Evolutionary conservation across 2,797 vertebrate genomes (phyloP).

Genomic region (Anas acuta): DNA sequence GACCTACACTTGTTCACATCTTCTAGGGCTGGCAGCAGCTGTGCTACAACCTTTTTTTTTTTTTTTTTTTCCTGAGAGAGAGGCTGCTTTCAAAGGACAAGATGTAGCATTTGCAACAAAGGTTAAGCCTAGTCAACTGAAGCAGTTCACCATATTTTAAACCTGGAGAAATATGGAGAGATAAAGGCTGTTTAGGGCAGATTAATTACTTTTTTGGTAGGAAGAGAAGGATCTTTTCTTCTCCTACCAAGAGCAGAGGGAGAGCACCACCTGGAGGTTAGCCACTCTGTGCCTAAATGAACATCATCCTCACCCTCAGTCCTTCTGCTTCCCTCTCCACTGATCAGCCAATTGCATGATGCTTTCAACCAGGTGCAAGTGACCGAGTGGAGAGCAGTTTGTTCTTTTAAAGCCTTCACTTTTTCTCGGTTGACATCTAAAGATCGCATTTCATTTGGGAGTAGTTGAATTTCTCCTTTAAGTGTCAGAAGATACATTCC

Average conservation of each 20-base stretch:
- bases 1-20: neutral
- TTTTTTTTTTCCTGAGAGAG: neutral
- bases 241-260: neutral
- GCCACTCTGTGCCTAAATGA: neutral
- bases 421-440: neutral
- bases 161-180: accelerated
- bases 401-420: neutral
- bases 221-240: neutral
- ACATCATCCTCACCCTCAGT: neutral
- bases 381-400: neutral
- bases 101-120: too few relatives aligned
- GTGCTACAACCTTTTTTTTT: too few relatives aligned
- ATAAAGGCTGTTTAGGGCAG: neutral
- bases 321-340: neutral
- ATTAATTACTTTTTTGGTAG: too few relatives aligned
- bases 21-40: too few relatives aligned
- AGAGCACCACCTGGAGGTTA: accelerated
- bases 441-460: neutral
- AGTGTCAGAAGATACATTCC: neutral
- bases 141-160: neutral
- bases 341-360: neutral
- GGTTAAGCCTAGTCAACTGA: neutral
- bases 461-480: neutral
- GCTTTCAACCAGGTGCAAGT: neutral
- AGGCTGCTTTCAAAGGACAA: neutral